These are phyloP conservation scores for Rhagonycha fulva DNA, from an alignment of 2,888 invertebrate genomes.

Conservation along the genomic window DNA sequence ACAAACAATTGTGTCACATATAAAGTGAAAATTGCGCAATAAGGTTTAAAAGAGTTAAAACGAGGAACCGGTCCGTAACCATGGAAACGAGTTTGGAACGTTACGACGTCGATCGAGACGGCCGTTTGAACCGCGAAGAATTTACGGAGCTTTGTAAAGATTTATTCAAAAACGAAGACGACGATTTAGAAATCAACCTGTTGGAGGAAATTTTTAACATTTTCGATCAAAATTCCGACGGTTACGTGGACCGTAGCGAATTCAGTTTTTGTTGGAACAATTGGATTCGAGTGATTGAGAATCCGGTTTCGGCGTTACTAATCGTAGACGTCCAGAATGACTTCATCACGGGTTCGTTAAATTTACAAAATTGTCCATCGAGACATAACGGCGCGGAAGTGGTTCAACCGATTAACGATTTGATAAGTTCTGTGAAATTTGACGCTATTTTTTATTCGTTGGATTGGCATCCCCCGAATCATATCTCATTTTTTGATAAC, in stretches of 20 bases:
- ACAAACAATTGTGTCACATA: not conserved
- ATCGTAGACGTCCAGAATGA: constrained; percentile 98
- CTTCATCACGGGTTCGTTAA: constrained; percentile 92
- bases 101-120: not conserved
- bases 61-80: not conserved
- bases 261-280: constrained; percentile 87
- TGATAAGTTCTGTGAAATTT: constrained; percentile 80
- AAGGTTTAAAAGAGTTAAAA: no score
- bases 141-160: not conserved
- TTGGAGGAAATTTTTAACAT: constrained; percentile 77
- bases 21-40: not conserved
- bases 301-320: constrained; percentile 85
- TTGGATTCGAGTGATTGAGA: constrained; percentile 86
- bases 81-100: not conserved
- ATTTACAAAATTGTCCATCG: constrained; percentile 90
- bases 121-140: not conserved
- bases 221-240: constrained; percentile 79
- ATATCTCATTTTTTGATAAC: constrained; percentile 96
- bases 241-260: constrained; percentile 78
- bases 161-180: constrained; percentile 46
- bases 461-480: constrained; percentile 97
- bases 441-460: constrained; percentile 89
- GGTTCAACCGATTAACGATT: constrained; percentile 86
- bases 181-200: constrained; percentile 71
- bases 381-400: constrained; percentile 90